Conservation (phyloP, 2,888 invertebrate species). For the Brachylomia viminalis region DNA sequence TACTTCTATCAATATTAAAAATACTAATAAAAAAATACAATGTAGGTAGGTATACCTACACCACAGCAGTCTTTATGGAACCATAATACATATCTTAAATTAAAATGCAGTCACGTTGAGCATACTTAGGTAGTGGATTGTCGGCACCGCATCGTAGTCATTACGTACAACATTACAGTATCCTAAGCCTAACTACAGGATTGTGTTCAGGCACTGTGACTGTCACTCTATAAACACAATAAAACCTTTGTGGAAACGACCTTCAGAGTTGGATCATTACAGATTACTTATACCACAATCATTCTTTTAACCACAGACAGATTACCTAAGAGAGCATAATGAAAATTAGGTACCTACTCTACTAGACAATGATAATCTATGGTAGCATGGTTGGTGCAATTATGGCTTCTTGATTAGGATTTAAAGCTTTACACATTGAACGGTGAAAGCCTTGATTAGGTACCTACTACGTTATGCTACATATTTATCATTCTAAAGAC, state of each 20-base stretch:
- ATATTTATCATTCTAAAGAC: too few relatives aligned
- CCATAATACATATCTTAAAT: background rate
- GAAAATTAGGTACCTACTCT: background rate
- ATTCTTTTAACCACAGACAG: conserved; percentile 21
- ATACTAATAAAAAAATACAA: background rate
- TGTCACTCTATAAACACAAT: conserved; percentile 60
- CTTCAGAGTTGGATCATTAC: conserved; percentile 56
- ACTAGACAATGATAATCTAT: background rate
- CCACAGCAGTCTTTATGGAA: background rate
- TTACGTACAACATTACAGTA: conserved; percentile 33
- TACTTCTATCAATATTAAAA: background rate
- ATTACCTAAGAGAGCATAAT: conserved; percentile 10
- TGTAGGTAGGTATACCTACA: background rate
- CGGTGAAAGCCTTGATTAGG: background rate
- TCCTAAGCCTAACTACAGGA: conserved; percentile 49
- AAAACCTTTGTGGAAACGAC: conserved; percentile 59
- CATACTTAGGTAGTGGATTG: conserved; percentile 7
- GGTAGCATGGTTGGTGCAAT: too few relatives aligned
- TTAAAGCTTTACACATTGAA: background rate
- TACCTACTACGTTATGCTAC: background rate
- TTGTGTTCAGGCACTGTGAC: conserved; percentile 67
- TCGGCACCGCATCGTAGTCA: conserved; percentile 7
- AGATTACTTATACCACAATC: conserved; percentile 12
- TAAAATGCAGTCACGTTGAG: conserved; percentile 11
- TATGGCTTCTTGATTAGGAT: background rate